A percentile compares a stretch with the other conserved stretches of the same genome.
Evolutionary conservation across 2,113 vertebrate species (phyloP).

Genomic region (Myrmophylax atrothorax): DNA sequence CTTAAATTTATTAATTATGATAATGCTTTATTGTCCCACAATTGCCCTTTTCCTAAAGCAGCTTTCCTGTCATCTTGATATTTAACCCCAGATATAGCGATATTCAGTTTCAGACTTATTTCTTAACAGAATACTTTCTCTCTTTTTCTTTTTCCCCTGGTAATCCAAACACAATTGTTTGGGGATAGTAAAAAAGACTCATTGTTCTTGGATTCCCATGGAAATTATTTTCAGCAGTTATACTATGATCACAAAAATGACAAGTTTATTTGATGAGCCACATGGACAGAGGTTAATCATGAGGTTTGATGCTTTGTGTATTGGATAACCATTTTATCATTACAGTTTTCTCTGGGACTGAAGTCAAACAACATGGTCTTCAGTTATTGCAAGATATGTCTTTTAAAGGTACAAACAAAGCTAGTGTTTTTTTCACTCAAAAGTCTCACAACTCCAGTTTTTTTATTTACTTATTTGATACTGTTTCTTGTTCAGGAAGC

Average conservation of each 20-base stretch:
- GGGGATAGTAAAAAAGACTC: accelerated
- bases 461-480: not conserved
- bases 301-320: not conserved
- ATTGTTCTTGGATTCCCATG: not conserved
- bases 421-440: not conserved
- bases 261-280: not conserved
- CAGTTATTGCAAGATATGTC: not conserved
- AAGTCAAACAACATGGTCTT: not conserved
- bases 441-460: not conserved
- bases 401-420: not conserved
- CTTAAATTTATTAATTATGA: not conserved
- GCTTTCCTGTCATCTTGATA: not conserved
- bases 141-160: accelerated
- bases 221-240: not conserved
- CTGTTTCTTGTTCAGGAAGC: not conserved
- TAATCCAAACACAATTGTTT: not conserved
- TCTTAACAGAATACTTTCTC: not conserved
- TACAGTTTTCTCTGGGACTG: not conserved
- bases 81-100: not conserved
- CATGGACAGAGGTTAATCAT: not conserved
- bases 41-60: not conserved
- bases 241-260: not conserved
- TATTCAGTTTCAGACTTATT: not conserved
- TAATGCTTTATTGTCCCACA: not conserved
- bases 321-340: not conserved